Percentiles rank a stretch among this genome's conserved stretches.
Evolutionary conservation across 2,888 invertebrate genomes (phyloP).

Genomic region (Lacanobia oleracea): DNA sequence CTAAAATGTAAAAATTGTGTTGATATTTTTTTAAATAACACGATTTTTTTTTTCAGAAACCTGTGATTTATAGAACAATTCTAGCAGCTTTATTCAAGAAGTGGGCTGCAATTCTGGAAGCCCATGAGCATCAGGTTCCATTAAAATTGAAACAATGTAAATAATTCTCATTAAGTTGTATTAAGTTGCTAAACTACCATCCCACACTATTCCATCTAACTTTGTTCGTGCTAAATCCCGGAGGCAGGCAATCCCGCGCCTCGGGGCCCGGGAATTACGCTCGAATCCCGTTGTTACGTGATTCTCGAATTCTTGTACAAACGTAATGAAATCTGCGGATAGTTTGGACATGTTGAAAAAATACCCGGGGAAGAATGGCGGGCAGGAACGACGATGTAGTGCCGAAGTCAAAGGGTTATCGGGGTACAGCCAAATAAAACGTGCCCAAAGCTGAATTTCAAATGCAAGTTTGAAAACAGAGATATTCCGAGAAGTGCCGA

Average conservation of each 20-base stretch:
- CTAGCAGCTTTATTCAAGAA: background rate
- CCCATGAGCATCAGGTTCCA: background rate
- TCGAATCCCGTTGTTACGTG: conserved; percentile 61
- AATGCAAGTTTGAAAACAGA: conserved; percentile 31
- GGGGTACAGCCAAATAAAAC: conserved; percentile 25
- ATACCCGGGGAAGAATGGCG: conserved; percentile 14
- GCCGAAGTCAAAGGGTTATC: conserved; percentile 19
- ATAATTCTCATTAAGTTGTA: conserved; percentile 48
- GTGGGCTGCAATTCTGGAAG: background rate
- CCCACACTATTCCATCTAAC: conserved; percentile 59
- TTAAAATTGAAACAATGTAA: conserved; percentile 43
- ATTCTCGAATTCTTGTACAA: conserved; percentile 61
- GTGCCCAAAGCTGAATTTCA: conserved; percentile 33
- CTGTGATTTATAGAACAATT: too few relatives aligned
- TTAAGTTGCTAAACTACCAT: conserved; percentile 53
- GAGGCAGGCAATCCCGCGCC: conserved; percentile 39
- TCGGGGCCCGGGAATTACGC: conserved; percentile 57
- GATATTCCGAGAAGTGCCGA: conserved; percentile 24
- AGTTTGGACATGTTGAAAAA: conserved; percentile 52
- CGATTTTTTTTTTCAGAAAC: too few relatives aligned
- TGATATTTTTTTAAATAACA: too few relatives aligned
- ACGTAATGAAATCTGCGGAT: conserved; percentile 50
- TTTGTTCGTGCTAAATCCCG: conserved; percentile 62
- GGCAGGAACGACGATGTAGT: conserved; percentile 7
- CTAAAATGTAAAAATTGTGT: too few relatives aligned